Evolutionary conservation across 2,113 vertebrate species (phyloP).

Genomic region (Ascaphus truei): DNA sequence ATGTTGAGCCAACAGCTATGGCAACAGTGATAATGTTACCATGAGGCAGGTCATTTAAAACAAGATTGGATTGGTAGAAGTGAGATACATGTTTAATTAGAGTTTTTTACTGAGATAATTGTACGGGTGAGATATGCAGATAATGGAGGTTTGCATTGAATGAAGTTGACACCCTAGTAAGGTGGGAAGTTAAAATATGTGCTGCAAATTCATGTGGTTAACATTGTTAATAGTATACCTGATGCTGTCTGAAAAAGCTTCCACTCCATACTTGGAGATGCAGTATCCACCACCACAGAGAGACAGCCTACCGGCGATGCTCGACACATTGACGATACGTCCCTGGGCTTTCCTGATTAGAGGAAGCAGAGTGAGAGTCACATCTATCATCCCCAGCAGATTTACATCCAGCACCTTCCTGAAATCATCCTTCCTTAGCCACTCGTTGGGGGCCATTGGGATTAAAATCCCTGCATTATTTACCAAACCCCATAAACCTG

Average conservation of each 20-base stretch:
- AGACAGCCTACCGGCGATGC: conserved; percentile 48
- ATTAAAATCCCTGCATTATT: conserved; percentile 44
- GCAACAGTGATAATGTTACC: too few relatives aligned
- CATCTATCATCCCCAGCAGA: conserved; percentile 63
- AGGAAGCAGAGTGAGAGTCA: conserved; percentile 71
- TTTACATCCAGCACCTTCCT: conserved; percentile 65
- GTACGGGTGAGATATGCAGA: too few relatives aligned
- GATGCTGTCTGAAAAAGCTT: conserved; percentile 74
- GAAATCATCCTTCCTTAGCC: conserved; percentile 63
- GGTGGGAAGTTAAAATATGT: too few relatives aligned
- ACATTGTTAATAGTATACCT: conserved; percentile 59
- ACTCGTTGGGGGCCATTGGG: conserved; percentile 43
- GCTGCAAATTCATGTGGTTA: too few relatives aligned
- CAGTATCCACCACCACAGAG: conserved; percentile 63
- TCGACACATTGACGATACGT: conserved; percentile 71
- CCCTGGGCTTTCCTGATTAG: conserved; percentile 65
- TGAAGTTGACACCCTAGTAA: too few relatives aligned
- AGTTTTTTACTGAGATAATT: too few relatives aligned
- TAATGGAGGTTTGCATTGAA: too few relatives aligned
- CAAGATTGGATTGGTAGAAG: too few relatives aligned
- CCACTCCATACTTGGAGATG: conserved; percentile 71
- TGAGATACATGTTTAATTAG: too few relatives aligned
- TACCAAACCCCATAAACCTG: conserved; percentile 60
- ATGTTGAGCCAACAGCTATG: too few relatives aligned
- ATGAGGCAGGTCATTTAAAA: too few relatives aligned